phyloP scores from a whole-genome alignment of 2,113 vertebrate species.

The Caranx melampygus region DNA sequence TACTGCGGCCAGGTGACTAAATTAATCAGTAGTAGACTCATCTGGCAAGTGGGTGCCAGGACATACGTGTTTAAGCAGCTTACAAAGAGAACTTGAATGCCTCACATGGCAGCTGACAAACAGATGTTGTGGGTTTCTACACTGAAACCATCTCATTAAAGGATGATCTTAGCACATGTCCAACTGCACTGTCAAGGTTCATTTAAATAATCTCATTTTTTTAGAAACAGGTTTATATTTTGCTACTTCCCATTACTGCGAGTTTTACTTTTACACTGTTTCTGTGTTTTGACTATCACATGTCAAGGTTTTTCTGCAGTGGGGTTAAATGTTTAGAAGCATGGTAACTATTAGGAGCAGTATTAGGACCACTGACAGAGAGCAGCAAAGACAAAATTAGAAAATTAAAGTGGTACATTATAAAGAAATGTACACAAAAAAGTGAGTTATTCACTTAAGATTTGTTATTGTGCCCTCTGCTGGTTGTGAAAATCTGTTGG shows the following conservation, averaged over 20 bases:
- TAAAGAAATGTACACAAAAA: background rate
- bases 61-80: slow-evolving; percentile 11
- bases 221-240: background rate
- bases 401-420: background rate
- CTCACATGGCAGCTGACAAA: background rate
- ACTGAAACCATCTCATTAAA: background rate
- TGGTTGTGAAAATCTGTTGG: slow-evolving; percentile 1
- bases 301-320: background rate
- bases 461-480: slow-evolving; percentile 31
- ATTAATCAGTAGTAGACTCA: slow-evolving; percentile 18
- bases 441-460: background rate
- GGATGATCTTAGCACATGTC: background rate
- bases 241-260: background rate
- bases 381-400: background rate
- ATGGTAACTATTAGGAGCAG: background rate
- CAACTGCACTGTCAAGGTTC: background rate
- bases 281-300: background rate
- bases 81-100: background rate
- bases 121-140: background rate
- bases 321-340: background rate
- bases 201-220: background rate
- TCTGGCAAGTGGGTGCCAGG: slow-evolving; percentile 20
- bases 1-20: slow-evolving; percentile 30
- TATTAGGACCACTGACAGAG: background rate
- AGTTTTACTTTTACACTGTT: background rate